These are phyloP conservation scores for Phainopepla nitens DNA, from an alignment of 2,113 vertebrate genomes.

Conservation along the genomic window DNA sequence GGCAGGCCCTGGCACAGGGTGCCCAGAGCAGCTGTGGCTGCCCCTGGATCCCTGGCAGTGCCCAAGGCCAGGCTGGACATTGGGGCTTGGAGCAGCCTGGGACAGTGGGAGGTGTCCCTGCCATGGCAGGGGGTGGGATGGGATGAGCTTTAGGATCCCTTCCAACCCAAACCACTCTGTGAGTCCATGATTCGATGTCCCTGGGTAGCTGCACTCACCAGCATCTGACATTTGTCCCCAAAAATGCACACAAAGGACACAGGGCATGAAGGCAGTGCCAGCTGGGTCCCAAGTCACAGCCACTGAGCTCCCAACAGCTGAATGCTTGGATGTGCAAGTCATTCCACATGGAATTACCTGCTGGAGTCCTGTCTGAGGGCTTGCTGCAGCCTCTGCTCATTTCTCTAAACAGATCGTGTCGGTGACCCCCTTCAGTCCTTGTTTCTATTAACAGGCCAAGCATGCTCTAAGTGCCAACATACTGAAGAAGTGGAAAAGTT, in stretches of 20 bases:
- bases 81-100: not conserved
- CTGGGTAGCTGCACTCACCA: not conserved
- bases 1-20: not conserved
- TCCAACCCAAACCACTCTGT: not conserved
- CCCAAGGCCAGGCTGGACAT: not conserved
- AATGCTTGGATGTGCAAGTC: no score
- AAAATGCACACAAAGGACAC: not conserved
- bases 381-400: not conserved
- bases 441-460: not conserved
- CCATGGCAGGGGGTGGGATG: not conserved
- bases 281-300: not conserved
- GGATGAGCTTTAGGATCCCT: not conserved
- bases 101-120: not conserved
- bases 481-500: conserved; percentile 28
- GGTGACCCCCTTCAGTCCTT: not conserved
- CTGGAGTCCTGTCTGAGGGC: not conserved
- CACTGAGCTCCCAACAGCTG: not conserved
- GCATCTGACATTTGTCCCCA: not conserved
- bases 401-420: not conserved
- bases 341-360: not conserved
- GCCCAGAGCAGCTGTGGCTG: not conserved
- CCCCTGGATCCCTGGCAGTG: not conserved
- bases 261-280: not conserved
- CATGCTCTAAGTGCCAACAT: not conserved
- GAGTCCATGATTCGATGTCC: not conserved